phyloP scores from a whole-genome alignment of 2,888 invertebrate species.

The Mystacides longicornis region DNA sequence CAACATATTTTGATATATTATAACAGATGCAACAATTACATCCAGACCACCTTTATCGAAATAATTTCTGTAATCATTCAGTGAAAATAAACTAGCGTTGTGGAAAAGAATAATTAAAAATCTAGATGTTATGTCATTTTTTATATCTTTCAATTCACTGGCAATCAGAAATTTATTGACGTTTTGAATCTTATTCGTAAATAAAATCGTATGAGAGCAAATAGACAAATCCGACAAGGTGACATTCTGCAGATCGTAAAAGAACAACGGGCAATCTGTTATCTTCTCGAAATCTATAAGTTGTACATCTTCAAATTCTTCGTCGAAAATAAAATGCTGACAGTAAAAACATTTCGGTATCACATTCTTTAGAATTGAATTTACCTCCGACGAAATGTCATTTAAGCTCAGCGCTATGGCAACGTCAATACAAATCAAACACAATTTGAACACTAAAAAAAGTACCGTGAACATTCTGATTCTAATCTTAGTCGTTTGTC shows the following conservation, averaged over 20 bases:
- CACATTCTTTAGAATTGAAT: no score
- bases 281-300: not conserved
- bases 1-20: not conserved
- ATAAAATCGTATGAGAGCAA: not conserved
- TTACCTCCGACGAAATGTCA: no score
- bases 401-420: no score
- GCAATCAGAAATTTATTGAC: not conserved
- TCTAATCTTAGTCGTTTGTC: no score
- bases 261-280: not conserved
- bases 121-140: not conserved
- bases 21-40: not conserved
- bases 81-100: not conserved
- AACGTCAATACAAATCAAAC: no score
- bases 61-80: not conserved
- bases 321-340: not conserved
- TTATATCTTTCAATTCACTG: not conserved
- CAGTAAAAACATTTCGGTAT: conserved; percentile 3
- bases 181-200: not conserved
- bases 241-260: not conserved
- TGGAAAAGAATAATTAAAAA: not conserved
- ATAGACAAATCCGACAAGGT: not conserved
- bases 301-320: not conserved
- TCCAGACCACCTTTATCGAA: not conserved
- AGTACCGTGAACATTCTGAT: no score
- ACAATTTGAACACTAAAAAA: no score